Evolutionary conservation across 2,113 vertebrate genomes (phyloP), one percentile per base, ranked within the genome.

Genomic region (Mobula hypostoma): DNA sequence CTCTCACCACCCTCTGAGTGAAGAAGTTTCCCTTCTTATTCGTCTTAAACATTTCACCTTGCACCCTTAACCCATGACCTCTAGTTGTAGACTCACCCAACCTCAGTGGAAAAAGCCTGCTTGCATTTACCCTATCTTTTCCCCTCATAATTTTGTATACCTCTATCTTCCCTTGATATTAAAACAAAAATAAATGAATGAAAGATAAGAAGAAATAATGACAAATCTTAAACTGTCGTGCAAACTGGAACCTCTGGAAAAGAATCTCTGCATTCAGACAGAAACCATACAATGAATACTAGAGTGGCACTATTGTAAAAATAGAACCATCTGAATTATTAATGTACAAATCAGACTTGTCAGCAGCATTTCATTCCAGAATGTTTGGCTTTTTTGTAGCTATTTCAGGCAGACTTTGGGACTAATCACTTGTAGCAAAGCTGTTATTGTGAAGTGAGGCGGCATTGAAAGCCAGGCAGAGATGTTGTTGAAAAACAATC

Each of bases 321-420:
- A 93, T 93, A 93, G 91, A 93, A 93, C 36, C 70, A 74, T 93
- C 68, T 93, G 91, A 93, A 93, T 93, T 93, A 93, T 93, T 93
- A 93, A 93, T 93, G 91, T 14, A 93, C 68, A 93, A 74, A 93
- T 93, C 91, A 93, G 70, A 93, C 68, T 93, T 93, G 91, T 93
- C 91, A 93, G 68, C 24, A 9, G 24, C 32, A 74, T 74, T 93
- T 93, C 70, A 93, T 93, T 93, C 70, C 36, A 15, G 36, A 93
- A 40, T 93, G 91, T 93, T 72, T 72, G 36, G 68, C 68, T 93
- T 76, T 40, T 93, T 93, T 74, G 70, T n/a, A 74, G 5, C 70
- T 48, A 74, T 93, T 74, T 12, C 40, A 74, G 40, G 21, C 91
- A 74, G 91, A 29, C 66, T 72, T 36, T 11, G 19, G 66, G 90